phyloP scores from a whole-genome alignment of 1,140 invertebrate genomes.

The Ceratoteleas bidentatus region DNA sequence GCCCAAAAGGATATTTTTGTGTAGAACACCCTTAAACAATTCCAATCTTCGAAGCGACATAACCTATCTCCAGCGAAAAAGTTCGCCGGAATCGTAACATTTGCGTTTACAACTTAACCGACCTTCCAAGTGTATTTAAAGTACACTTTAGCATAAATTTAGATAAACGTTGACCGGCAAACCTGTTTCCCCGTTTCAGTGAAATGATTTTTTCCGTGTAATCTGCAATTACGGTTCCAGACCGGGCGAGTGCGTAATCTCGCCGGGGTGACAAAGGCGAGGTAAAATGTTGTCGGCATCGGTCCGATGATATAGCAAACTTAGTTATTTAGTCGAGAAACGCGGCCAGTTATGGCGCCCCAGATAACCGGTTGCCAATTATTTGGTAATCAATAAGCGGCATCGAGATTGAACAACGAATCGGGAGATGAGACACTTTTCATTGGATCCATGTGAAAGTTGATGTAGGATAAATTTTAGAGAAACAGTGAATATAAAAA shows the following conservation, averaged over 20 bases:
- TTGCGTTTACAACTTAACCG: too few relatives aligned
- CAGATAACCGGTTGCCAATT: conserved; percentile 20
- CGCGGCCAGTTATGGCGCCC: conserved; percentile 11
- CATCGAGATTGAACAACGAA: conserved; percentile 10
- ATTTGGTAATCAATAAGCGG: conserved; percentile 28
- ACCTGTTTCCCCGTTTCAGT: too few relatives aligned
- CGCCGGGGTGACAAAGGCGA: conserved; percentile 16
- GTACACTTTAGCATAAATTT: too few relatives aligned
- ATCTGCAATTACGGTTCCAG: conserved; percentile 26
- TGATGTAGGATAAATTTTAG: too few relatives aligned
- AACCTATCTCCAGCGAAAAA: too few relatives aligned
- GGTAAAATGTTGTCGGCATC: conserved; percentile 23
- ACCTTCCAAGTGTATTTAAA: too few relatives aligned
- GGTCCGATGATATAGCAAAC: conserved; percentile 17
- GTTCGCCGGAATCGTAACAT: too few relatives aligned
- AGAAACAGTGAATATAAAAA: too few relatives aligned
- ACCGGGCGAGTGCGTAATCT: conserved; percentile 16
- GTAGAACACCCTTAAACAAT: too few relatives aligned
- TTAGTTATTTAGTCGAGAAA: conserved; percentile 31
- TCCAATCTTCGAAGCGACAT: too few relatives aligned
- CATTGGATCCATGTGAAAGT: not conserved
- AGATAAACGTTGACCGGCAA: too few relatives aligned
- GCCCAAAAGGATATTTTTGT: too few relatives aligned
- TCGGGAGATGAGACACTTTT: conserved; percentile 1
- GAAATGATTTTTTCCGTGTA: not conserved